Evolutionary conservation across 2,797 vertebrate species (phyloP).

Genomic region (Geotrypetes seraphini): DNA sequence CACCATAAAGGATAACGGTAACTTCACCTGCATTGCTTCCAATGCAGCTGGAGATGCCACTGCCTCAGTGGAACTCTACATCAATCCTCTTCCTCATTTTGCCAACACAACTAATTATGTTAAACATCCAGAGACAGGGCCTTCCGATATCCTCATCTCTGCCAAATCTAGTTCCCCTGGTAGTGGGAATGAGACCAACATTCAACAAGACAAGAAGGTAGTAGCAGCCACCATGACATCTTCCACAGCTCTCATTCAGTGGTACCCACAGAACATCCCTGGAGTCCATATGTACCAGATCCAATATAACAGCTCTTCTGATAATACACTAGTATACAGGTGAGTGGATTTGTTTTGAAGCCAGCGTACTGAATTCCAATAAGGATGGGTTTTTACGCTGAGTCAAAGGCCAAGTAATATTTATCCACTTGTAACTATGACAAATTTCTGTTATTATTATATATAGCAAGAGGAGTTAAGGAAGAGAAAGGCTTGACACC

Average conservation of each 20-base stretch:
- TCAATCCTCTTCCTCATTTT: constrained; percentile 67
- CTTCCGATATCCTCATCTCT: constrained; percentile 58
- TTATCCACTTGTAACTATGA: too few species aligned
- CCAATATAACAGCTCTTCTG: constrained; percentile 86
- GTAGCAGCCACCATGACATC: constrained; percentile 67
- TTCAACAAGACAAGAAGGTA: constrained; percentile 46
- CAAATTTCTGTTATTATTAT: too few species aligned
- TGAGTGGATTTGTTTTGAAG: constrained; percentile 23
- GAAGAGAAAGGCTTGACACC: too few species aligned
- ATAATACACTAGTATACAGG: constrained; percentile 88
- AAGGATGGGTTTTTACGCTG: too few species aligned
- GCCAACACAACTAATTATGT: constrained; percentile 60
- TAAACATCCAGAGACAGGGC: constrained; percentile 54
- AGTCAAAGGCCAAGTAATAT: too few species aligned
- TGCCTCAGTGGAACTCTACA: constrained; percentile 69
- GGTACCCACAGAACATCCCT: constrained; percentile 76
- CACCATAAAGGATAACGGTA: constrained; percentile 67
- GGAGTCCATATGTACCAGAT: constrained; percentile 89
- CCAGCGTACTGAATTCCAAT: too few species aligned
- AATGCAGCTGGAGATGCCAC: constrained; percentile 88
- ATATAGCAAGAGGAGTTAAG: too few species aligned
- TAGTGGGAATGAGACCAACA: constrained; percentile 67
- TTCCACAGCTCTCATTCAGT: constrained; percentile 68
- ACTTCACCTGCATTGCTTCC: constrained; percentile 84
- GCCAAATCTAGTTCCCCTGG: constrained; percentile 21